These are phyloP conservation scores for Ciconia boyciana DNA, from an alignment of 2,113 vertebrate species.

Conservation along the genomic window DNA sequence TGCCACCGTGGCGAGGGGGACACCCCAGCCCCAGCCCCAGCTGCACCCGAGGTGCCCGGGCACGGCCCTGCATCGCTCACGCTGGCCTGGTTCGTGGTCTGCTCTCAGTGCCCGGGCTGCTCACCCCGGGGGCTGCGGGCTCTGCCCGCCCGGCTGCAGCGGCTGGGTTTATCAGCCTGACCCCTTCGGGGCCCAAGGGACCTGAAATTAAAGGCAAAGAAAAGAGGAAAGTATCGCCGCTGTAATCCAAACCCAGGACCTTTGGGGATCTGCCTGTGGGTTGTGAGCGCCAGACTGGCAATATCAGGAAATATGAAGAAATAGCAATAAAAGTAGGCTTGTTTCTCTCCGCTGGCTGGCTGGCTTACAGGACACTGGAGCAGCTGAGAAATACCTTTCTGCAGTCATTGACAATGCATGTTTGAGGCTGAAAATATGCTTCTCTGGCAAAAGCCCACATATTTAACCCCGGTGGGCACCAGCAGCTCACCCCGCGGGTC, in stretches of 20 bases:
- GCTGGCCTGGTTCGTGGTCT: too few species aligned
- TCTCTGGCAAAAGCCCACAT: slow-evolving; percentile 6
- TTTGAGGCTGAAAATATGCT: slow-evolving; percentile 14
- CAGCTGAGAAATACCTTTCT: slow-evolving; percentile 35
- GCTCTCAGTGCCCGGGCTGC: not conserved
- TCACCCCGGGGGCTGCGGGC: not conserved
- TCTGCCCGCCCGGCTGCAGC: not conserved
- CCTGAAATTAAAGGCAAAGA: not conserved
- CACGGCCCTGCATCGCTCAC: rapidly evolving
- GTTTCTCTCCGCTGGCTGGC: not conserved
- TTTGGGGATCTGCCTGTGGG: not conserved
- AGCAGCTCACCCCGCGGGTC: not conserved
- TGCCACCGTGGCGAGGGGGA: not conserved
- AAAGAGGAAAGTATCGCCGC: not conserved
- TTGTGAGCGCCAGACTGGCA: slow-evolving; percentile 23
- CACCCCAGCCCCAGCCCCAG: not conserved
- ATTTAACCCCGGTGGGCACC: not conserved
- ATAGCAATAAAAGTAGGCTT: slow-evolving; percentile 32
- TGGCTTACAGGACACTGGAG: not conserved
- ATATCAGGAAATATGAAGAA: slow-evolving; percentile 51
- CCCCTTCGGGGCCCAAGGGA: not conserved
- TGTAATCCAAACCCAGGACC: slow-evolving; percentile 35
- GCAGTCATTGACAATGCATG: not conserved
- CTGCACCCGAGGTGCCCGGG: not conserved
- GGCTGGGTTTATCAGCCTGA: not conserved